Base-by-base conservation (phyloP, 2,888 invertebrate genomes). In the Perizoma affinitatum region DNA sequence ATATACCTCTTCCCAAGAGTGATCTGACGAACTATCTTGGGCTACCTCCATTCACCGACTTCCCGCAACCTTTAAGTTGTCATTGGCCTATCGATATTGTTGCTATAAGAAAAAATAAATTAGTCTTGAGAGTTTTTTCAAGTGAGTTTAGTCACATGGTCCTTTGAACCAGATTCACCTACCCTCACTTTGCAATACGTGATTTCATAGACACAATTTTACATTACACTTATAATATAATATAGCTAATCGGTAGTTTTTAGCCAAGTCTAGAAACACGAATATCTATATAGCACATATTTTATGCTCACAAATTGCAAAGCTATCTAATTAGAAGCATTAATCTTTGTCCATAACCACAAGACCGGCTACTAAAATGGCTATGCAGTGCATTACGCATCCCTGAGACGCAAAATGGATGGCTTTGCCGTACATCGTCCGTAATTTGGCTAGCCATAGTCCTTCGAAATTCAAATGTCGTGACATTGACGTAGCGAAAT, bases 331-430 rank as follows among this genome's bases (percentile, higher is more conserved):
- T 63, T 63, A 63, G 58, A 58, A 63, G 55, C 63, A 63, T 63
- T 63, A 63, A 63, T 63, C 58, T 63, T 56, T 63, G 63, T 59
- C 58, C 54, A 59, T 63, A 59, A 56, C 63, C 63, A 59, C 63
- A 63, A 63, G 63, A 63, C 58, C 55, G 55, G 63, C 58, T 54
- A 59, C 59, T 63, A 56, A 63, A 63, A 63, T 55, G 58, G 62
- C 58, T 43, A 49, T 50, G 62, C 44, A 63, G 48, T 63, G 63
- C 58, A 63, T 63, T 63, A 63, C 63, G 63, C 63, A 58, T 63
- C 58, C 51, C 63, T 53, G 45, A 63, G 63, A 58, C 63, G 58
- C 51, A 55, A 56, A 63, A 63, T 63, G 58, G 58, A 63, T 63
- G 63, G 63, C 55, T 49, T 49, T 53, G 63, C 52, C 34, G 63